Evolutionary conservation across 2,113 vertebrate genomes (phyloP).

Genomic region (Nothocercus nigrocapillus): DNA sequence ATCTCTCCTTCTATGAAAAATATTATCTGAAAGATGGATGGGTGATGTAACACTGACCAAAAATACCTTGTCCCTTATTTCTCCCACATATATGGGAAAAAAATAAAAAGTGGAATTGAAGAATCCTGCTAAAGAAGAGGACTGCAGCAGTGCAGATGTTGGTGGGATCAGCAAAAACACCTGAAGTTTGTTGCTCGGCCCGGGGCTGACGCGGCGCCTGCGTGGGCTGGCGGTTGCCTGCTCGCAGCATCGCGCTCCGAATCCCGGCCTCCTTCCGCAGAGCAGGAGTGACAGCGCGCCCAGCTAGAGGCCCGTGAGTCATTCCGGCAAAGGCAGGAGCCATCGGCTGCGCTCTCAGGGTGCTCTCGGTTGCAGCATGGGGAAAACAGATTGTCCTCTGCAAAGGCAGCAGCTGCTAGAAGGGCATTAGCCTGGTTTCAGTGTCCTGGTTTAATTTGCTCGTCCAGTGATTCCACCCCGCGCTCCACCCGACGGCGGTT

Average conservation of each 20-base stretch:
- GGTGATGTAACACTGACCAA: not conserved
- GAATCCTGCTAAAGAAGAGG: not conserved
- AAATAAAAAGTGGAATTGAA: not conserved
- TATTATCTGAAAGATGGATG: not conserved
- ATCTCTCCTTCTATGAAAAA: not conserved
- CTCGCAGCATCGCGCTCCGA: not conserved
- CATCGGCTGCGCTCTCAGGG: not conserved
- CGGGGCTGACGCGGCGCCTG: not conserved
- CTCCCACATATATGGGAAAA: not conserved
- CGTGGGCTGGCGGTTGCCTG: fast-evolving
- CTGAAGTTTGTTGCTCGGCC: fast-evolving
- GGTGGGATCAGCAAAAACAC: not conserved
- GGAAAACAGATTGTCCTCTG: not conserved
- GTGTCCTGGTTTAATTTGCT: slow-evolving; percentile 57
- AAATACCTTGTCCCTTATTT: not conserved
- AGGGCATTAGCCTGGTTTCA: slow-evolving; percentile 41
- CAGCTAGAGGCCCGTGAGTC: not conserved
- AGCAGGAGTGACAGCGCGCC: fast-evolving
- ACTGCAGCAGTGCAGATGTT: not conserved
- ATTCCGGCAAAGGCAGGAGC: not conserved
- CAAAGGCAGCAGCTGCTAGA: slow-evolving; percentile 4
- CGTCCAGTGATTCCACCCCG: not conserved
- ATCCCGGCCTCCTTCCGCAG: not conserved
- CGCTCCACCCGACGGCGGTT: not conserved
- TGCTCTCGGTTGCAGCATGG: fast-evolving